Evolutionary conservation across 2,797 vertebrate genomes (phyloP).

Genomic region (Etheostoma perlongum): DNA sequence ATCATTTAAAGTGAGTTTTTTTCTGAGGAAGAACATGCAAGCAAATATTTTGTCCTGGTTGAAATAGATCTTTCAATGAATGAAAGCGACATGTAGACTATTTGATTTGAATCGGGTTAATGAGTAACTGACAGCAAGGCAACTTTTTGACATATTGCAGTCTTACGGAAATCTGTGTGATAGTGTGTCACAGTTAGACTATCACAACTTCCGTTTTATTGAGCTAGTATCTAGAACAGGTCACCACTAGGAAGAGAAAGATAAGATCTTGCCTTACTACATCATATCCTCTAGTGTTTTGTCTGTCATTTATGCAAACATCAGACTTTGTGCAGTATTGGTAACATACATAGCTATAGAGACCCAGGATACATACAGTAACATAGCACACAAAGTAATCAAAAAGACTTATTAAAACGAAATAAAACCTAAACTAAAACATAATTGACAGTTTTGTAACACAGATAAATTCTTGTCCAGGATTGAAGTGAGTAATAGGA

Average conservation of each 20-base stretch:
- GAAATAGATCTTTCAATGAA: not conserved
- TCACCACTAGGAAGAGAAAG: constrained; percentile 21
- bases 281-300: constrained; percentile 29
- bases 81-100: not conserved
- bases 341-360: not conserved
- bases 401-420: not conserved
- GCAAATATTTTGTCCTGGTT: not conserved
- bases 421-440: constrained; percentile 1
- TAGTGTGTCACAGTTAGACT: constrained; percentile 50
- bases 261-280: constrained; percentile 52
- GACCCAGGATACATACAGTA: not conserved
- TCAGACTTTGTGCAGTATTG: not conserved
- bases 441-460: not conserved
- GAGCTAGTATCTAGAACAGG: constrained; percentile 46
- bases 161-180: constrained; percentile 52
- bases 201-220: constrained; percentile 67
- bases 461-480: not conserved
- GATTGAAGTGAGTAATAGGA: not conserved
- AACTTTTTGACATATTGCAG: constrained; percentile 34
- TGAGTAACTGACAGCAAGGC: constrained; percentile 9
- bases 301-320: constrained; percentile 16
- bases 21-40: constrained; percentile 6
- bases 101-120: not conserved
- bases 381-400: constrained; percentile 4
- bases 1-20: constrained; percentile 22